Percentiles rank a stretch among this genome's conserved stretches.
Evolutionary conservation across 2,797 vertebrate genomes (phyloP).

Genomic region (Halcyon leucocephala): DNA sequence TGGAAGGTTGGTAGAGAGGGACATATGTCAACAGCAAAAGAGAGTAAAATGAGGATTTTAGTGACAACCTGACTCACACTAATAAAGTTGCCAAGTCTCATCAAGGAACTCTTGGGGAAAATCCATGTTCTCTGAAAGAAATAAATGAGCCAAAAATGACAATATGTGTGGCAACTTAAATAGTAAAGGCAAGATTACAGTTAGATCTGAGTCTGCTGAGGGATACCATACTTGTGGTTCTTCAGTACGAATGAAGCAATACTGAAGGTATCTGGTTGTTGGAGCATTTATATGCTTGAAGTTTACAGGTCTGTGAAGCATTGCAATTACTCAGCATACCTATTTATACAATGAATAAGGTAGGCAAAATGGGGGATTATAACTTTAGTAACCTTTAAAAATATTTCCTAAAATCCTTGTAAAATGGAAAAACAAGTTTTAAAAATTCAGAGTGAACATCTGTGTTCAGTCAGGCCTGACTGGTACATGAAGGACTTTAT

Average conservation of each 20-base stretch:
- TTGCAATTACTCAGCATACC: background rate
- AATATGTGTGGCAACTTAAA: background rate
- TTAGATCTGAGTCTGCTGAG: conserved; percentile 16
- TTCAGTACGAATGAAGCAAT: background rate
- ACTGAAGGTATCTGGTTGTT: background rate
- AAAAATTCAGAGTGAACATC: background rate
- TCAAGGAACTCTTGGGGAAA: conserved; percentile 24
- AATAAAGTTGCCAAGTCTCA: conserved; percentile 14
- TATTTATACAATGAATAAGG: background rate
- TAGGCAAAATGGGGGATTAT: background rate
- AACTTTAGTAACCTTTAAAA: background rate
- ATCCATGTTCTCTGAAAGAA: background rate
- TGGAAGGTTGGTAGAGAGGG: background rate
- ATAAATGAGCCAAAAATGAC: conserved; percentile 25
- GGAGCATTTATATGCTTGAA: background rate
- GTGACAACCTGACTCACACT: background rate
- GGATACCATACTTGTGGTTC: background rate
- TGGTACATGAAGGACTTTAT: background rate
- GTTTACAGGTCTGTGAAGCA: background rate
- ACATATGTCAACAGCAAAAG: background rate
- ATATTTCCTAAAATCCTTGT: background rate
- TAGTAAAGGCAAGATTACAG: background rate
- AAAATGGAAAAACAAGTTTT: background rate
- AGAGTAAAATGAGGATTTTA: background rate
- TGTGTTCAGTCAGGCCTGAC: background rate